Percentiles rank a stretch among this genome's conserved stretches.
phyloP scores from a whole-genome alignment of 2,888 invertebrate species.

The Sicus ferrugineus region DNA sequence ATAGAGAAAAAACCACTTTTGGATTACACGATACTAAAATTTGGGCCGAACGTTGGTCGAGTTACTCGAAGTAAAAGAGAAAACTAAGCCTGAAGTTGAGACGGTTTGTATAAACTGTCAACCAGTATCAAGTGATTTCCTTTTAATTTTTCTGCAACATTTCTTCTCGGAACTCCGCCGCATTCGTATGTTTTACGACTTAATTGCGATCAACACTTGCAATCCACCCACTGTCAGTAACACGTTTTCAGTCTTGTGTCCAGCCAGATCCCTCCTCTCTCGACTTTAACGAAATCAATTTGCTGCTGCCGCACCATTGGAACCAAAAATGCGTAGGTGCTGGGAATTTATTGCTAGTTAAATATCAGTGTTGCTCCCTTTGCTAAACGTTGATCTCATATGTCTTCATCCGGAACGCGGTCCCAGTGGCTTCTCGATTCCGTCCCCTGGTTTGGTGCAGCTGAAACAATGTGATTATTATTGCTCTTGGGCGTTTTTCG shows the following conservation, averaged over 20 bases:
- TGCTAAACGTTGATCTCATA: constrained; percentile 12
- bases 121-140: neutral
- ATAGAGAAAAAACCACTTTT: too few species aligned
- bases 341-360: constrained; percentile 13
- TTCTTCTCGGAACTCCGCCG: neutral
- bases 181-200: neutral
- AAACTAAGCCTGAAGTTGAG: too few species aligned
- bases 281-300: neutral
- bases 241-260: neutral
- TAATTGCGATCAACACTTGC: constrained; percentile 20
- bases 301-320: neutral
- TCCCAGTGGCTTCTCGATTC: constrained; percentile 6
- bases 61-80: too few species aligned
- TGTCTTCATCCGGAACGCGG: constrained; percentile 9
- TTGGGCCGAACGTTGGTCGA: too few species aligned
- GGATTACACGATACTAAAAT: too few species aligned
- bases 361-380: neutral
- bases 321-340: constrained; percentile 14
- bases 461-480: neutral
- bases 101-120: neutral
- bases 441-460: neutral
- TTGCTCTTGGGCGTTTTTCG: neutral
- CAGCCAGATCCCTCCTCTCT: neutral
- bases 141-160: neutral
- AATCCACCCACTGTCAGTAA: constrained; percentile 4